Percentiles rank a stretch among this genome's conserved stretches.
Conservation (phyloP, 2,888 invertebrate genomes). For the Trypoxylon attenuatum region DNA sequence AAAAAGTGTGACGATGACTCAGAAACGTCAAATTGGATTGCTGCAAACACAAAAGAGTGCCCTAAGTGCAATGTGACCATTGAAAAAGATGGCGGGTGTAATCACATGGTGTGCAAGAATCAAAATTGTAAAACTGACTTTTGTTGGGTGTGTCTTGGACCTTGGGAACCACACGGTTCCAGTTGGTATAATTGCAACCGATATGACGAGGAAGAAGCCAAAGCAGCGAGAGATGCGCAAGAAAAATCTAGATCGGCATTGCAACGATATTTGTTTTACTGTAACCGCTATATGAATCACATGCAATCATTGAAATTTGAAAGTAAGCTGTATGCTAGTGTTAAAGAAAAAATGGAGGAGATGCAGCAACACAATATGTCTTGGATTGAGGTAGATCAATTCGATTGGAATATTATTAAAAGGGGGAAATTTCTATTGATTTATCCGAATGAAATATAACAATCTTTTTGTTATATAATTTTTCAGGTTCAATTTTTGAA, state of each 20-base stretch:
- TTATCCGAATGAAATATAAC: background rate
- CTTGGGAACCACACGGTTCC: conserved; percentile 99
- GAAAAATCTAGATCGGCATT: conserved; percentile 95
- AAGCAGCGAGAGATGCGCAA: conserved; percentile 96
- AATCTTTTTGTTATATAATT: background rate
- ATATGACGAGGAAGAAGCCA: conserved; percentile 97
- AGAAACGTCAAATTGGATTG: conserved; percentile 99
- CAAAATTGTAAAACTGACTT: conserved; percentile 98
- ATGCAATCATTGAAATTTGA: conserved; percentile 99
- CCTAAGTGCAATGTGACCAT: conserved; percentile 98
- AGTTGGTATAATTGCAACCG: conserved; percentile 99
- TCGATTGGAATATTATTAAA: background rate
- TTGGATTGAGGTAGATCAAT: conserved; percentile 93
- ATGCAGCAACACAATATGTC: conserved; percentile 99
- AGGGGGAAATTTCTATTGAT: background rate
- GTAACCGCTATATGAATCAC: conserved; percentile 99
- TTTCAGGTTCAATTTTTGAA: conserved; percentile 95
- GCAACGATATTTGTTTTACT: conserved; percentile 98
- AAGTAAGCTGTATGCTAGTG: conserved; percentile 95
- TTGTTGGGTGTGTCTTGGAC: conserved; percentile 99
- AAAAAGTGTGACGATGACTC: conserved; percentile 99
- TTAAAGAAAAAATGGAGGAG: conserved; percentile 99
- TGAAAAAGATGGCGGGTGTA: conserved; percentile 98
- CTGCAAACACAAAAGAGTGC: conserved; percentile 99
- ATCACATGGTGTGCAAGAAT: conserved; percentile 99